Evolutionary conservation across 35 echinoderm and acorn worm genomes (phyloP).

Genomic region (Lytechinus variegatus): DNA sequence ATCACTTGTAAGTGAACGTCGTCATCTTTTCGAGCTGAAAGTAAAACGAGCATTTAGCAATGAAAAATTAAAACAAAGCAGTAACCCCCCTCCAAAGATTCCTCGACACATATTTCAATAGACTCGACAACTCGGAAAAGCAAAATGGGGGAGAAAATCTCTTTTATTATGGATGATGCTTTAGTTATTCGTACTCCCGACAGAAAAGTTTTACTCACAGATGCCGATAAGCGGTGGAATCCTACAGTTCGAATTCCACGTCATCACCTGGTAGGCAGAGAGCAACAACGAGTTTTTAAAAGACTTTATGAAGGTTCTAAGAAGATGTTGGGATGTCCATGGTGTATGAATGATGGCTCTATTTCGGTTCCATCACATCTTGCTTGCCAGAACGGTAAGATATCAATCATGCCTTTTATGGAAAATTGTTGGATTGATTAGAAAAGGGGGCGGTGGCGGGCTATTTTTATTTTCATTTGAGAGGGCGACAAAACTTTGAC

Average conservation of each 20-base stretch:
- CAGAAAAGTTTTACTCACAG: background rate
- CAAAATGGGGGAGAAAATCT: background rate
- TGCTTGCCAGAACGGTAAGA: background rate
- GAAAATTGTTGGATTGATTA: too few species aligned
- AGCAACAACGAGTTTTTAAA: constrained; percentile 19
- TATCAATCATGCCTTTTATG: too few species aligned
- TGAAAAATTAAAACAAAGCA: background rate
- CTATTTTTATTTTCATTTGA: too few species aligned
- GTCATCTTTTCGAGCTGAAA: background rate
- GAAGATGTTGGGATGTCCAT: background rate
- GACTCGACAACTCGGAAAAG: background rate
- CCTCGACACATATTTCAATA: background rate
- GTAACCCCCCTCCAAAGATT: background rate
- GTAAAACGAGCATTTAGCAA: background rate
- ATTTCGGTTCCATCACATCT: background rate
- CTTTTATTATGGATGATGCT: background rate
- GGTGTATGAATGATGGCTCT: background rate
- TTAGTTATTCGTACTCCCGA: background rate
- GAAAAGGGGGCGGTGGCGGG: too few species aligned
- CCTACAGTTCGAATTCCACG: background rate
- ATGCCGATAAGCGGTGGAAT: background rate
- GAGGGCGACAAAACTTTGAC: too few species aligned
- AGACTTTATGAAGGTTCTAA: background rate
- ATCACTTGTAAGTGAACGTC: too few species aligned
- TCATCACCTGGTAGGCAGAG: background rate